Base-by-base conservation (phyloP, 1,140 invertebrate genomes). In the Drosophila nikananu region DNA sequence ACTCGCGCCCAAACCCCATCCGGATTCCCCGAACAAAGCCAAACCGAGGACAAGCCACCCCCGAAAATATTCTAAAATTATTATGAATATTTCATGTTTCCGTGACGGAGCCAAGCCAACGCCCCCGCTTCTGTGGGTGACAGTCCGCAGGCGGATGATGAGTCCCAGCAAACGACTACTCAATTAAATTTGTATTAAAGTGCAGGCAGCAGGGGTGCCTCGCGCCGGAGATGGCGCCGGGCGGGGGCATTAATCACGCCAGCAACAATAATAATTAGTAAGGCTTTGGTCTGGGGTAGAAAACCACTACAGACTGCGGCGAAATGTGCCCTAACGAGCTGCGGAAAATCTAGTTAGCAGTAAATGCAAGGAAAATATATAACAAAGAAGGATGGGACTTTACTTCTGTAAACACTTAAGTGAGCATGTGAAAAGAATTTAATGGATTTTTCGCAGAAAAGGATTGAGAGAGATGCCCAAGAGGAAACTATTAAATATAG, bases 121-220 rank as follows among this genome's bases (percentile, higher is more conserved):
- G 37, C 74, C 61, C 68, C 64, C 79, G 54, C 55, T 60, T 49
- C 58, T 82, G 80, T 82, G 57, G 66, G 30, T 62, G 76, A 64
- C 77, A 80, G 54, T 42, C 44, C 55, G 57, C 68, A 61, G 35
- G 25, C 81, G 72, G 81, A 81, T 83, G 81, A 81, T 83, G 83
- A 78, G 72, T 67, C 48, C 74, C 54, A 46, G 80, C 75, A 72
- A 72, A 63, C 78, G 73, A 84, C 75, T 80, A 91, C 83, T 91
- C 87, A 91, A 91, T 91, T 91, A 87, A 84, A 84, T 84, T 87
- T 89, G 48, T 71, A 71, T 91, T 77, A 77, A 79, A 75, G 51
- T 46, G 61, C 74, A 42, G 48, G 61, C 17, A 13, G 51, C 17
- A 13, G 21, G 41, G 27, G 57, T 68, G 25, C 8, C 27, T n/a